phyloP scores from a whole-genome alignment of 2,113 vertebrate species.

The Daubentonia madagascariensis region DNA sequence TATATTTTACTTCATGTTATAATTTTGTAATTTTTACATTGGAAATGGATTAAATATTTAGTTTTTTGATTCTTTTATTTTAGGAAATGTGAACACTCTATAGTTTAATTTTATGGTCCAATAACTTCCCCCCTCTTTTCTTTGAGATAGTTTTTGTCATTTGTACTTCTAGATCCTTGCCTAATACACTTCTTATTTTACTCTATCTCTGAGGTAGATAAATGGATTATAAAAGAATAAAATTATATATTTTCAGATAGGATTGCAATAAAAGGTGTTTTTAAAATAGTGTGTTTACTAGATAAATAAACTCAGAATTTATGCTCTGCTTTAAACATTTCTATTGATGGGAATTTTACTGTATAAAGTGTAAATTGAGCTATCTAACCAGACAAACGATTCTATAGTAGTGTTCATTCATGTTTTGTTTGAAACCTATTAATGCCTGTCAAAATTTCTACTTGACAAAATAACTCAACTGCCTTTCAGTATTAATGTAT shows the following conservation, averaged over 20 bases:
- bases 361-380: neutral
- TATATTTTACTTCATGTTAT: neutral
- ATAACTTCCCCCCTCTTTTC: neutral
- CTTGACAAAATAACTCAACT: neutral
- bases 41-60: neutral
- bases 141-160: neutral
- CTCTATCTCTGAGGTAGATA: neutral
- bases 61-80: neutral
- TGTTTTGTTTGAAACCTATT: neutral
- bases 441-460: conserved; percentile 16
- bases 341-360: neutral
- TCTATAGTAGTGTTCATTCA: neutral
- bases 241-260: neutral
- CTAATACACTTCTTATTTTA: neutral
- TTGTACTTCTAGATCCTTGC: neutral
- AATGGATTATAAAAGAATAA: neutral
- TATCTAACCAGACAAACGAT: neutral
- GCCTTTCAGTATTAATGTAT: neutral
- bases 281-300: neutral
- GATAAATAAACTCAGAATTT: neutral
- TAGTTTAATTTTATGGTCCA: neutral
- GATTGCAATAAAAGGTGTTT: neutral
- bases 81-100: neutral
- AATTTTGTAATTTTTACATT: neutral
- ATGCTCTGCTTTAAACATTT: neutral